These are phyloP conservation scores for Sphaerophoria taeniata DNA, from an alignment of 2,888 invertebrate genomes.

Conservation along the genomic window DNA sequence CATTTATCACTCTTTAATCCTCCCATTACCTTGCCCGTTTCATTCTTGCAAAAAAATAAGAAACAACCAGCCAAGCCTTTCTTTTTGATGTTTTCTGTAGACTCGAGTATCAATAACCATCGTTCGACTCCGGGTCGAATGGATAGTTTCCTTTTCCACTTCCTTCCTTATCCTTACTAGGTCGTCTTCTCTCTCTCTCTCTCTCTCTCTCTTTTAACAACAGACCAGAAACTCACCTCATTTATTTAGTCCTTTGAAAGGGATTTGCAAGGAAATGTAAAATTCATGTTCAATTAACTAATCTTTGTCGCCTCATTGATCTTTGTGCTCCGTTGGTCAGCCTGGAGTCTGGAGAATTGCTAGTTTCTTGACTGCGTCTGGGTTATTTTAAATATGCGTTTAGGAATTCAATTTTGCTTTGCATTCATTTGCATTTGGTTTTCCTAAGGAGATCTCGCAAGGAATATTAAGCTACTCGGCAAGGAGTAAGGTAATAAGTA, in stretches of 20 bases:
- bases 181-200: too few relatives aligned
- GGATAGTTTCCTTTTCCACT: background rate
- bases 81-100: background rate
- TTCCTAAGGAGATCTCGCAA: background rate
- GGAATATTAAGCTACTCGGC: slow-evolving; percentile 34
- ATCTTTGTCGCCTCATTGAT: slow-evolving; percentile 35
- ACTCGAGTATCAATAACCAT: background rate
- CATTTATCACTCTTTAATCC: background rate
- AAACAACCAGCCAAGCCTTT: background rate
- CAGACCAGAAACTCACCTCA: background rate
- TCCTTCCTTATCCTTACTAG: background rate
- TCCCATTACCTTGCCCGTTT: too few relatives aligned
- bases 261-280: slow-evolving; percentile 37
- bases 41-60: too few relatives aligned
- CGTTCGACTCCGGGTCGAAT: background rate
- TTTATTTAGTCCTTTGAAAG: background rate
- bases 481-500: background rate
- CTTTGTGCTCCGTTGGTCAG: slow-evolving; percentile 21
- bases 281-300: slow-evolving; percentile 61
- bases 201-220: background rate
- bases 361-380: background rate
- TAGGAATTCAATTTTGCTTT: slow-evolving; percentile 51
- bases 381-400: background rate
- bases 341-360: background rate
- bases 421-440: slow-evolving; percentile 21